phyloP scores from a whole-genome alignment of 1,140 invertebrate genomes.

The Drosophila ohnishii region DNA sequence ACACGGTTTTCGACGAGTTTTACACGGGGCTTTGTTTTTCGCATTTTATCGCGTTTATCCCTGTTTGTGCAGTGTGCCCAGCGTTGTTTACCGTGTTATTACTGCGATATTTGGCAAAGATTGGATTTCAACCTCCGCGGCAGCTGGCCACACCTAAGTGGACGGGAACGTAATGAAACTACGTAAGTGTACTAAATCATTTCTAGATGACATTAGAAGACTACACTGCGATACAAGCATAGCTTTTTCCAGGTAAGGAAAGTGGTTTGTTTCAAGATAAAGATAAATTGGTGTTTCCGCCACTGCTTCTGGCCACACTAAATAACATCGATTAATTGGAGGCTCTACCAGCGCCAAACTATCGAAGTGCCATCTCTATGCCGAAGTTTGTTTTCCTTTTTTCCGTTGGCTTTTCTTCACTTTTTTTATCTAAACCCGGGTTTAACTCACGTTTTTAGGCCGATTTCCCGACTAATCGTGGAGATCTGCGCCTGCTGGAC shows the following conservation, averaged over 20 bases:
- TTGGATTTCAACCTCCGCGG: neutral
- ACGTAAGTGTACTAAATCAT: too few species aligned
- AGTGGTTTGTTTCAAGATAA: too few species aligned
- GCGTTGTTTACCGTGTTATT: neutral
- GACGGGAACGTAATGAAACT: too few species aligned
- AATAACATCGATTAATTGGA: too few species aligned
- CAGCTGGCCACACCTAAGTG: neutral
- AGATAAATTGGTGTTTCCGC: too few species aligned
- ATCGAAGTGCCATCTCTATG: neutral
- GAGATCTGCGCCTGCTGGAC: neutral
- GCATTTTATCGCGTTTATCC: constrained; percentile 10
- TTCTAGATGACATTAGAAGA: too few species aligned
- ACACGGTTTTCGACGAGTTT: constrained; percentile 51
- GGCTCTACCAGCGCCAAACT: neutral
- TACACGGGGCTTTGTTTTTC: constrained; percentile 70
- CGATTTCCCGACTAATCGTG: neutral
- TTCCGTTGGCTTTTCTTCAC: neutral
- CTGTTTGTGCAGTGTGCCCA: constrained; percentile 7
- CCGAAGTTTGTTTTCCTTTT: constrained; percentile 11
- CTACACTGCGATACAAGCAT: too few species aligned
- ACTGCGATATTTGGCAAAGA: neutral
- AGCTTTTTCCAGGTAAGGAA: too few species aligned
- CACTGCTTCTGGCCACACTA: too few species aligned
- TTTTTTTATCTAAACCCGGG: neutral
- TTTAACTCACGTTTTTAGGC: neutral